phyloP scores from a whole-genome alignment of 2,113 vertebrate genomes.

The Leiothrix lutea region DNA sequence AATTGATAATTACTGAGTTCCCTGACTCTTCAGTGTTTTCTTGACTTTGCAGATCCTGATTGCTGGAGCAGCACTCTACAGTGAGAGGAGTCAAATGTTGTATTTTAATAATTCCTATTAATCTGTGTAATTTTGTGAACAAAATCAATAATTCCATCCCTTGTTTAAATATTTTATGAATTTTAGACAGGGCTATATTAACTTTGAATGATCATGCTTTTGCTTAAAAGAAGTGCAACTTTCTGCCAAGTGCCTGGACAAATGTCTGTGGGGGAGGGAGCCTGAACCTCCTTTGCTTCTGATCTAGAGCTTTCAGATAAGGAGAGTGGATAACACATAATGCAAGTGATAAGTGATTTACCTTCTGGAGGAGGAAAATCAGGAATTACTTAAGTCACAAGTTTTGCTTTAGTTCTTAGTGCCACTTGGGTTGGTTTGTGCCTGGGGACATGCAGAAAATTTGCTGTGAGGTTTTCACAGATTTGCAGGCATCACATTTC shows the following conservation, averaged over 20 bases:
- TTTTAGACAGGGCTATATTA: neutral
- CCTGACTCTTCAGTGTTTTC: neutral
- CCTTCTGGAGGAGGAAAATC: neutral
- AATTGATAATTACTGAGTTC: neutral
- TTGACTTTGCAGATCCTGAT: neutral
- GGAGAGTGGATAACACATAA: neutral
- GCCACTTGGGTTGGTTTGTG: neutral
- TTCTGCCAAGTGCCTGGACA: neutral
- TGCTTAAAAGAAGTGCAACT: neutral
- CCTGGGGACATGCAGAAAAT: neutral
- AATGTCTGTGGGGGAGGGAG: neutral
- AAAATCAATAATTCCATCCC: neutral
- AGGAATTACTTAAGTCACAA: rapidly evolving
- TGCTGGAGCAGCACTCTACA: neutral
- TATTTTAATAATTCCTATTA: neutral
- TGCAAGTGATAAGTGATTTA: neutral
- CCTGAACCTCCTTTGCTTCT: neutral
- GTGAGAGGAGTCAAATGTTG: neutral
- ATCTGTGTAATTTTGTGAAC: neutral
- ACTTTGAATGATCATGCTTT: neutral
- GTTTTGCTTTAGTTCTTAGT: neutral
- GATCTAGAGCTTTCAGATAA: neutral
- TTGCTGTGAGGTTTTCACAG: neutral
- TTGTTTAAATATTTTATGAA: neutral
- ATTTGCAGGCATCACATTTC: neutral